These are phyloP conservation scores for Desmodus rotundus DNA, from an alignment of 2,113 vertebrate species.

Conservation along the genomic window DNA sequence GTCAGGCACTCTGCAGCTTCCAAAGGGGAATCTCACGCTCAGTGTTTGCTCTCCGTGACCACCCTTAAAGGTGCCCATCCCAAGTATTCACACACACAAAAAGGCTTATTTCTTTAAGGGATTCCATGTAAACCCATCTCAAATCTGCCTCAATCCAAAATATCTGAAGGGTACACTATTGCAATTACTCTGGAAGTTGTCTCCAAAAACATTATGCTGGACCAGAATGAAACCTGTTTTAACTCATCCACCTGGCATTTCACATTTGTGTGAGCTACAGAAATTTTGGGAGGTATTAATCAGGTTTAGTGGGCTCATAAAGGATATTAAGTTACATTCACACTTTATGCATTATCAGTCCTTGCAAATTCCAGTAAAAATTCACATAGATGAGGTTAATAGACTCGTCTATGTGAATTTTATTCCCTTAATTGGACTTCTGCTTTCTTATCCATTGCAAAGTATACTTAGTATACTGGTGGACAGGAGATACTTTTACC, in stretches of 20 bases:
- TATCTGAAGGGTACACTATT: not conserved
- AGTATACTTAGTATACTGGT: not conserved
- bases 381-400: not conserved
- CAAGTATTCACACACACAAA: not conserved
- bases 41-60: not conserved
- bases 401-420: not conserved
- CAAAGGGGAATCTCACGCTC: constrained; percentile 45
- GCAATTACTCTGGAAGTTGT: constrained; percentile 22
- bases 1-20: constrained; percentile 37
- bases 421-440: not conserved
- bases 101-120: not conserved
- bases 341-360: not conserved
- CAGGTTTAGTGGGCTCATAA: not conserved
- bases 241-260: constrained; percentile 20
- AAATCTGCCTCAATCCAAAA: not conserved
- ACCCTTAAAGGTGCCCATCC: not conserved
- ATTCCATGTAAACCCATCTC: not conserved
- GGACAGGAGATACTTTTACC: not conserved
- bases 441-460: not conserved
- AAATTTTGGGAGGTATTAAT: not conserved
- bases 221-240: constrained; percentile 17
- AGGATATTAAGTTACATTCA: not conserved
- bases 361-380: not conserved
- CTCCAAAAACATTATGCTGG: not conserved
- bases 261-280: not conserved